These are phyloP conservation scores for Stylophora pistillata DNA, from an alignment of 64 coral and sea anemone species.

Conservation along the genomic window DNA sequence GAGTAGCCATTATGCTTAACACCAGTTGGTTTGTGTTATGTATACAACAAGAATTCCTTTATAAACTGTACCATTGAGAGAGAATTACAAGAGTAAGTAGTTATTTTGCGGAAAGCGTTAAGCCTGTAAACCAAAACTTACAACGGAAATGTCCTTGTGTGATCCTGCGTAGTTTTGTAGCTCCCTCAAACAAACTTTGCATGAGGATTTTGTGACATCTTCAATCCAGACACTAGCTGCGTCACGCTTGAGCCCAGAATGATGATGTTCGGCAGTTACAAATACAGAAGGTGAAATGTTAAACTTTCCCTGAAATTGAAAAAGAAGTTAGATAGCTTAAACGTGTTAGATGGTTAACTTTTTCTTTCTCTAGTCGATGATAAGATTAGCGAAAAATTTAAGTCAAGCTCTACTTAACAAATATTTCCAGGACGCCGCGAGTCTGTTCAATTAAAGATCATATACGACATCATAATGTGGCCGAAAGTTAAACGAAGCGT, in stretches of 20 bases:
- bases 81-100: background rate
- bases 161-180: background rate
- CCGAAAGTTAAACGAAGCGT: too few relatives aligned
- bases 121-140: background rate
- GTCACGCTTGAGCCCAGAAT: slow-evolving; percentile 8
- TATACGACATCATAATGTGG: too few relatives aligned
- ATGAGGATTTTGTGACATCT: background rate
- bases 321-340: too few relatives aligned
- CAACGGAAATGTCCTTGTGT: slow-evolving; percentile 1
- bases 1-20: too few relatives aligned
- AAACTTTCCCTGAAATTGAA: background rate
- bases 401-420: too few relatives aligned
- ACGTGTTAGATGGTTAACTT: too few relatives aligned
- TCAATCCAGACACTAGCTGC: background rate
- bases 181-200: background rate
- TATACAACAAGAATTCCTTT: too few relatives aligned
- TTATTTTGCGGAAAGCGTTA: background rate
- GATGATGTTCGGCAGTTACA: background rate
- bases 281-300: background rate
- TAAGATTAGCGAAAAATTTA: too few relatives aligned
- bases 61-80: background rate
- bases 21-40: too few relatives aligned
- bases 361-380: too few relatives aligned
- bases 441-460: too few relatives aligned
- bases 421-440: too few relatives aligned